Evolutionary conservation across 2,113 vertebrate genomes (phyloP), one percentile per base, ranked within the genome.

Genomic region (Gasterosteus aculeatus): DNA sequence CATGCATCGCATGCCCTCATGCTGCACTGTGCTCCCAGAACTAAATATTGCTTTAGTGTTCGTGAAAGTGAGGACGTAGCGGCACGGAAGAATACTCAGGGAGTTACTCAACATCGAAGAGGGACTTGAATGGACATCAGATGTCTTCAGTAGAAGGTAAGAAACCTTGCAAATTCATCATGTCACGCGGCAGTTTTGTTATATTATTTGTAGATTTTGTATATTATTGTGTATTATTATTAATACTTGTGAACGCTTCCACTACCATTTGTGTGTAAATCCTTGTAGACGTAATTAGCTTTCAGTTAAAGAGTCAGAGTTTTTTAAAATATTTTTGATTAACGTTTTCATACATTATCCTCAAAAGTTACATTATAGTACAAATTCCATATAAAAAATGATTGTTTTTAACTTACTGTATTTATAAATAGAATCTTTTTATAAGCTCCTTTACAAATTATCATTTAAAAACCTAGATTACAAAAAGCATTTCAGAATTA

Each of bases 121-220:
- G 7, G 16, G 75, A 33, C 16, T 41, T 35, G 15, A 72, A 60
- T 46, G 19, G 51, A 54, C 38, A 64, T 42, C 49, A 60, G 31
- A 62, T 0, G 19, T 57, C 7, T 44, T 61, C 59, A 47, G 14
- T 41, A 81, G 60, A 51, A 82, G 86, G 90, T 90, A 88, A 85
- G 88, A 80, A 62, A 79, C 8, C 12, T 6, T 5, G 5, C 4
- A 58, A 53, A 49, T n/a, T 64, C 5, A 51, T 12, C 2, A 26
- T 33, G 26, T 35, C 33, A 44, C 57, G 14, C 3, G 2, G 22
- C 10, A 33, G 5, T 1, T 5, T 38, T 46, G 39, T 70, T 5
- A 66, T 33, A 26, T 26, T 1, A 26, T 26, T 26, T 26, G 22
- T 26, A 26, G 1, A 26, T 26, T 26, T 26, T 26, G 22, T 26